Percentiles rank a stretch among this genome's conserved stretches.
Conservation (phyloP, 2,113 vertebrate species). For the Odobenus rosmarus region DNA sequence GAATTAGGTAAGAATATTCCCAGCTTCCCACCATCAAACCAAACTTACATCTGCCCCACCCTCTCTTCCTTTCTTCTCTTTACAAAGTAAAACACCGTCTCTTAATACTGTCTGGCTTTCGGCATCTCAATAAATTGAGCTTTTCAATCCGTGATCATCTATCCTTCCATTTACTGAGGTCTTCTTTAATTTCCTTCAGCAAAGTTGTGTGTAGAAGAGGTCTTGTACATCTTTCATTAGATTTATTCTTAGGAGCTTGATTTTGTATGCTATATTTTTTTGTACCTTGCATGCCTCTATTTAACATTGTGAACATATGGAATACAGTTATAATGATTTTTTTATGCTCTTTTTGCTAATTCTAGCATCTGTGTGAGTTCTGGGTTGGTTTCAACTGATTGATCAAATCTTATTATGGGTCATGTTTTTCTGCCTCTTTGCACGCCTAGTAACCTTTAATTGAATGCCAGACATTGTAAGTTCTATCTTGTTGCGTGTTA, state of each 20-base stretch:
- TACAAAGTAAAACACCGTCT: neutral
- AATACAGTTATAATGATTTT: neutral
- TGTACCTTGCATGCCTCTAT: neutral
- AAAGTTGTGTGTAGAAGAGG: neutral
- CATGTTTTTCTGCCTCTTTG: neutral
- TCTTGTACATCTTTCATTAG: neutral
- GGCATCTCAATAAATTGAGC: neutral
- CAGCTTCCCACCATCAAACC: neutral
- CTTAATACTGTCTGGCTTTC: neutral
- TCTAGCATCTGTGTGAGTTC: constrained; percentile 17
- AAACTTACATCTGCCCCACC: neutral
- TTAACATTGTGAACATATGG: constrained; percentile 18
- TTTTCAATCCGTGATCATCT: neutral
- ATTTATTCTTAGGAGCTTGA: neutral
- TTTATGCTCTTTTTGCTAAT: neutral
- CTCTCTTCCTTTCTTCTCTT: neutral
- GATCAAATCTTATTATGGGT: neutral
- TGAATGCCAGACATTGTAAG: neutral
- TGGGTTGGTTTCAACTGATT: neutral
- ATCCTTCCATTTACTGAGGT: neutral
- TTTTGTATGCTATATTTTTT: neutral
- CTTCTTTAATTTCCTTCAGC: neutral
- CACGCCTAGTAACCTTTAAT: neutral
- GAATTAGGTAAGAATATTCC: neutral
- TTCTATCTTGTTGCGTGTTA: neutral